A percentile compares a stretch with the other conserved stretches of the same genome.
Evolutionary conservation across 1,140 invertebrate genomes (phyloP).

Genomic region (Centruroides sculpturatus): DNA sequence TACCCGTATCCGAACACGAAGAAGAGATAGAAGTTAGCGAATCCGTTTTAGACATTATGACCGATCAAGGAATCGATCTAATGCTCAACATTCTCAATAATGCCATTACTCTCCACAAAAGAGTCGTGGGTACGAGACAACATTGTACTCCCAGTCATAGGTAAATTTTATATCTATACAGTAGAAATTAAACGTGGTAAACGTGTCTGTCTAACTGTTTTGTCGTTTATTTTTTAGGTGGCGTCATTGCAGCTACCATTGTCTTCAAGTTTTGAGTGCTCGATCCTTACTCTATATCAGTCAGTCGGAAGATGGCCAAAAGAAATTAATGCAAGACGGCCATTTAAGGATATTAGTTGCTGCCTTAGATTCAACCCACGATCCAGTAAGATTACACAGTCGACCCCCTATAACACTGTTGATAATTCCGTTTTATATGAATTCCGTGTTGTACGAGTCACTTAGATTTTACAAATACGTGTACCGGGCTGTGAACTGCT

Average conservation of each 20-base stretch:
- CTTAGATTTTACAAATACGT: no score
- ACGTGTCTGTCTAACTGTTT: background rate
- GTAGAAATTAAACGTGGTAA: no score
- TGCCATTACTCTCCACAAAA: slow-evolving; percentile 49
- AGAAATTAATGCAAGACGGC: slow-evolving; percentile 38
- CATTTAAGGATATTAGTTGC: slow-evolving; percentile 42
- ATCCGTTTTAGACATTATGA: background rate
- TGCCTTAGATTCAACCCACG: slow-evolving; percentile 46
- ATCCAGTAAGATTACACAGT: slow-evolving; percentile 42
- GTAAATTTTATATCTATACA: slow-evolving; percentile 7
- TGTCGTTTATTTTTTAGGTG: slow-evolving; percentile 32
- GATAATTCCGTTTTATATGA: no score
- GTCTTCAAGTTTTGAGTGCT: slow-evolving; percentile 47
- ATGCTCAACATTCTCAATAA: slow-evolving; percentile 50
- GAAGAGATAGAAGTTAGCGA: background rate
- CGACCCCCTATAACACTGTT: no score
- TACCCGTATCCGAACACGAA: background rate
- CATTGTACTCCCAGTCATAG: slow-evolving; percentile 40
- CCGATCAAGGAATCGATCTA: slow-evolving; percentile 13
- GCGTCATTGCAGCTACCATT: slow-evolving; percentile 49
- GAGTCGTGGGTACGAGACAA: slow-evolving; percentile 45
- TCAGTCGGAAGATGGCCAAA: slow-evolving; percentile 37
- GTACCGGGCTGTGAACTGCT: no score
- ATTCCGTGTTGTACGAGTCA: no score
- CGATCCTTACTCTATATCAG: slow-evolving; percentile 46